phyloP scores from a whole-genome alignment of 2,113 vertebrate genomes.

The Channa argus region DNA sequence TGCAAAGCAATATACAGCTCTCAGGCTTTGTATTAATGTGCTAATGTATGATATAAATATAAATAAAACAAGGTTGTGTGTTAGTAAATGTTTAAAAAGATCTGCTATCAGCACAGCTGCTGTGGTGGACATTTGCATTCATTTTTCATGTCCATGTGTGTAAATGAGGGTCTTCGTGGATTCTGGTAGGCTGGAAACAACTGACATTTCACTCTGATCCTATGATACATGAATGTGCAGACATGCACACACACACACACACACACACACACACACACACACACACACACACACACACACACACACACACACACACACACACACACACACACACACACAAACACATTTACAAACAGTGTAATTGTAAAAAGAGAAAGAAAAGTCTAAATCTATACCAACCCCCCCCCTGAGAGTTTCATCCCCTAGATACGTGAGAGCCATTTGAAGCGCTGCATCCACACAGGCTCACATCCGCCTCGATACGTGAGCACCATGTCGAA shows the following conservation, averaged over 20 bases:
- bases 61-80: not conserved
- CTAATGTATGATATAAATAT: not conserved
- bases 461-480: slow-evolving; percentile 75
- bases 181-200: slow-evolving; percentile 17
- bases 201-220: slow-evolving; percentile 22
- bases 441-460: slow-evolving; percentile 72
- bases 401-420: slow-evolving; percentile 58
- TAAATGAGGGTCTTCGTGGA: not conserved
- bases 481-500: slow-evolving; percentile 80
- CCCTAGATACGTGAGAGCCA: slow-evolving; percentile 71
- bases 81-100: not conserved
- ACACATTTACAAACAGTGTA: slow-evolving; percentile 7
- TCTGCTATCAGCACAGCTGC: not conserved
- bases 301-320: slow-evolving; percentile 10
- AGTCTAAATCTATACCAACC: slow-evolving; percentile 48
- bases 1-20: too few relatives aligned
- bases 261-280: slow-evolving; percentile 17
- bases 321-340: slow-evolving; percentile 16
- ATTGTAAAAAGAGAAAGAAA: slow-evolving; percentile 24
- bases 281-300: slow-evolving; percentile 2
- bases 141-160: not conserved
- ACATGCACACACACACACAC: slow-evolving; percentile 3
- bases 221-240: slow-evolving; percentile 14
- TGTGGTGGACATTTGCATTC: not conserved
- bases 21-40: not conserved